Percentiles rank a stretch among this genome's conserved stretches.
These are phyloP conservation scores for Encarsia formosa DNA, from an alignment of 2,888 invertebrate genomes.

Conservation along the genomic window DNA sequence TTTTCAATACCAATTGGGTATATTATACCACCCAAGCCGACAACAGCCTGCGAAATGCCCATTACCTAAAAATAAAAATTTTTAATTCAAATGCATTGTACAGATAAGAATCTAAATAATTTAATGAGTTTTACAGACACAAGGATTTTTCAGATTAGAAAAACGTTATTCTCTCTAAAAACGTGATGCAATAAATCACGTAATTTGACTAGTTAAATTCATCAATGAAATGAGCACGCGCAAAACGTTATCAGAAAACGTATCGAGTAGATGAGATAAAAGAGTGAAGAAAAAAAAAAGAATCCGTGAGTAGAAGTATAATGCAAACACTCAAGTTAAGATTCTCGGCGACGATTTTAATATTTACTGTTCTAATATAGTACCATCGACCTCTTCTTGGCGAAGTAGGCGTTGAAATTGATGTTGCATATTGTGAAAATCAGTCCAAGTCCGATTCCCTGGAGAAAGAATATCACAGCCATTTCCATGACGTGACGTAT, in stretches of 20 bases:
- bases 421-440: constrained; percentile 71
- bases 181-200: neutral
- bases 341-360: too few species aligned
- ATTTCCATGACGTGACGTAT: constrained; percentile 62
- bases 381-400: constrained; percentile 61
- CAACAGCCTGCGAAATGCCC: constrained; percentile 69
- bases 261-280: too few species aligned
- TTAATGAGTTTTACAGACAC: too few species aligned
- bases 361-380: constrained; percentile 5
- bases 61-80: too few species aligned
- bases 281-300: neutral
- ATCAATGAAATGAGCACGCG: too few species aligned
- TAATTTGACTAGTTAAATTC: too few species aligned
- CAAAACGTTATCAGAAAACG: too few species aligned
- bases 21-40: constrained; percentile 65
- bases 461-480: constrained; percentile 56
- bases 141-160: too few species aligned
- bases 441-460: constrained; percentile 69
- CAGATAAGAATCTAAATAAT: too few species aligned
- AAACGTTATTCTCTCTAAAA: neutral
- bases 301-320: neutral
- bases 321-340: too few species aligned
- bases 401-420: constrained; percentile 72
- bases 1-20: constrained; percentile 65
- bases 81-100: too few species aligned